Base-by-base conservation (phyloP, 2,888 invertebrate species). In the Tanytarsus gracilentus region DNA sequence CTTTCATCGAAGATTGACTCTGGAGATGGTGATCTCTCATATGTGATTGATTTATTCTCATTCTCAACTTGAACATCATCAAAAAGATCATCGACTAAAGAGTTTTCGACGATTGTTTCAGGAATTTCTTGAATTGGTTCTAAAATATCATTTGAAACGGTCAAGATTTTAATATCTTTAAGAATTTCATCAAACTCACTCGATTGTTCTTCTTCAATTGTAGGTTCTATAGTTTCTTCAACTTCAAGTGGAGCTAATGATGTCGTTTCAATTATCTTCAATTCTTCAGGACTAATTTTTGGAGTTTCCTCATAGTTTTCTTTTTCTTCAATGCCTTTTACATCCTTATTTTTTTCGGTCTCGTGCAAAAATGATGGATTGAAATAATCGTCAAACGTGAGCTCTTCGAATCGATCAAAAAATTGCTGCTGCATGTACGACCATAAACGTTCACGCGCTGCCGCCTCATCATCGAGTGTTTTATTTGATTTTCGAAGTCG, bases 351-450 rank as follows among this genome's bases (percentile, higher is more conserved):
- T 29, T 52, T 16, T 52, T 23, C 8, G 14, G 6, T 27, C 44
- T 36, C 53, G 4, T 21, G 18, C 16, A 11, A 7, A 29, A 16
- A 26, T 21, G 58, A 27, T 25, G 11, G 7, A 30, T 29, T 56
- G 40, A 56, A 27, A 26, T 26, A n/a, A 21, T 58, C 48, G 11
- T 58, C 44, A 16, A 58, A 58, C n/a, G 58, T 16, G 11, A 58
- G n/a, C n/a, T 58, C 44, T n/a, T 40, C 23, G 23, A 48, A 58
- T 48, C 30, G 18, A 26, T 58, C 58, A 4, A 48, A n/a, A n/a
- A 48, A 40, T 8, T 58, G 44, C 7, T 40, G 48, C 11, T 23
- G 36, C 23, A 55, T 8, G 14, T n/a, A 30, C 5, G 25, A 23
- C 36, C 58, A 48, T 6, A 58, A 18, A 8, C 23, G 27, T 27